Evolutionary conservation across 2,113 vertebrate genomes (phyloP).

Genomic region (Tenebrosternarchus preto): DNA sequence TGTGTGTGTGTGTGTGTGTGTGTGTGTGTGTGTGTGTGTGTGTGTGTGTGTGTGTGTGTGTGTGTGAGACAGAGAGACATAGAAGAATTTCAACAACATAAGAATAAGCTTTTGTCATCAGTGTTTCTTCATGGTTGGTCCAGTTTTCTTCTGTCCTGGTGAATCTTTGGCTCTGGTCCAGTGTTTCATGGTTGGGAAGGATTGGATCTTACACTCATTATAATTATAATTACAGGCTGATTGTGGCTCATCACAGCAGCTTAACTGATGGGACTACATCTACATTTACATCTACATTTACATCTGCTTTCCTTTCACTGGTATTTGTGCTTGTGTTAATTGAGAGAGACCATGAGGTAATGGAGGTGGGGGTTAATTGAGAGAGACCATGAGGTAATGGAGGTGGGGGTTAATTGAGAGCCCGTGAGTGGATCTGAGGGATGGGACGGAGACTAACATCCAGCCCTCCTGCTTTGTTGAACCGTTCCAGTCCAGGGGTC

Average conservation of each 20-base stretch:
- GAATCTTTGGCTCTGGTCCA: too few species aligned
- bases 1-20: too few species aligned
- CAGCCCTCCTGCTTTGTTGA: constrained; percentile 46
- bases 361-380: constrained; percentile 43
- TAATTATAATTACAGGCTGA: constrained; percentile 69
- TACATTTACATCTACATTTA: too few species aligned
- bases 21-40: constrained; percentile 37
- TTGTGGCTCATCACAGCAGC: constrained; percentile 68
- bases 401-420: constrained; percentile 46
- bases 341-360: constrained; percentile 30
- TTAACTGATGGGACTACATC: constrained; percentile 58
- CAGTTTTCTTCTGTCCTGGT: constrained; percentile 40
- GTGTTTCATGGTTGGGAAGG: too few species aligned
- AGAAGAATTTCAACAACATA: not conserved
- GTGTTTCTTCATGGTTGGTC: constrained; percentile 33
- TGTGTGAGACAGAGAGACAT: constrained; percentile 25
- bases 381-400: constrained; percentile 23
- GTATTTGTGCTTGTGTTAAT: constrained; percentile 58
- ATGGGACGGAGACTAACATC: too few species aligned
- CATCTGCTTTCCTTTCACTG: constrained; percentile 59
- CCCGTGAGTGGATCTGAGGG: too few species aligned
- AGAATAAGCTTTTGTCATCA: not conserved
- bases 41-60: constrained; percentile 48
- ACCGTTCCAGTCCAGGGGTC: constrained; percentile 50
- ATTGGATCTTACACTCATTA: constrained; percentile 68